Base-by-base conservation (phyloP, 2,797 vertebrate genomes). In the Gadopsis marmoratus region DNA sequence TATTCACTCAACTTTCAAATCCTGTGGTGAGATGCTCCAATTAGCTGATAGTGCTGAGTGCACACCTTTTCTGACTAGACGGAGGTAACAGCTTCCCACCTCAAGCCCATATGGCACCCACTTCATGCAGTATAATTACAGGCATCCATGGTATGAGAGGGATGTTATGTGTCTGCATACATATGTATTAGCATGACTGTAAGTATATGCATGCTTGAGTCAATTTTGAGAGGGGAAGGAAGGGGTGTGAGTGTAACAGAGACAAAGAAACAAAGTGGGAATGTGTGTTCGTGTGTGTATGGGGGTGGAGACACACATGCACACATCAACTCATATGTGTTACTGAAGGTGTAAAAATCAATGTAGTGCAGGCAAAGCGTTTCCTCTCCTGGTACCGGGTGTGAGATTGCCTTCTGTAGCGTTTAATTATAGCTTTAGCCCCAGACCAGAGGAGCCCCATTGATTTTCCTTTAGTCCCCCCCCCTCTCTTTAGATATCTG, bases 61-160 rank as follows among this genome's bases (percentile, higher is more conserved):
- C 82, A 91, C 91, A 92, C 92, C 93, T 93, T 93, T 91, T 50
- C 82, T 61, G 73, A 90, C 87, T 65, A 90, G 89, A 88, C 83
- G 70, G 89, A 86, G 85, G 87, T 89, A 93, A 86, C 90, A 87
- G 92, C 92, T 92, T 89, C 89, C 79, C 82, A 93, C 86, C 90
- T 81, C 81, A 62, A 75, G 78, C 77, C 73, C 91, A 92, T 87
- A 90, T 90, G 91, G 85, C 81, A 87, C 88, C 86, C 85, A 88
- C 91, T 93, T 94, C 87, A 89, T 90, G 76, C 84, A 66, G 86
- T 75, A 86, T 95, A 96, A 95, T 96, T 94, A 94, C 88, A 89
- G 71, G 78, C 86, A 85, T 88, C 83, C 83, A 43, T 72, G 72
- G 75, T 71, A 79, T 88, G 88, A 89, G 86, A 89, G 86, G 83